These are phyloP conservation scores for Lycaena phlaeas DNA, from an alignment of 2,888 invertebrate genomes.

Conservation along the genomic window DNA sequence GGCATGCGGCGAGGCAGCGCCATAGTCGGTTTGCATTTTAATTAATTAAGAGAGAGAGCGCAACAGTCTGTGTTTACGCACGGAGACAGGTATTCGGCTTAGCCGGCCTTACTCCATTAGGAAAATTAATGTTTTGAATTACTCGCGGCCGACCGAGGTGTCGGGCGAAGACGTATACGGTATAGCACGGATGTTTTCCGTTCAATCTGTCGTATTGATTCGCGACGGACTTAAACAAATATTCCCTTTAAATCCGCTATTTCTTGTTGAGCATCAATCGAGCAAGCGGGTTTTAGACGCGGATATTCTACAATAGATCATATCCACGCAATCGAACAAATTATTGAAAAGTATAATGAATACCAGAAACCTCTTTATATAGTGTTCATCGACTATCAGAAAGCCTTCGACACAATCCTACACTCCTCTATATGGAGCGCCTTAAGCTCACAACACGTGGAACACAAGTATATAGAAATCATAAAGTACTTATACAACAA, in stretches of 20 bases:
- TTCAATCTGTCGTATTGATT: conserved; percentile 8
- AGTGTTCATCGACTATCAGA: no score
- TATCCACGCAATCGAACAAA: no score
- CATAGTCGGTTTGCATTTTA: conserved; percentile 62
- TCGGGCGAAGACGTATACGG: conserved; percentile 29
- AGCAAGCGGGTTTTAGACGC: no score
- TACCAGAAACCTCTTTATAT: no score
- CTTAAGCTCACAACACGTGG: no score
- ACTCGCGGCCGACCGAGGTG: conserved; percentile 34
- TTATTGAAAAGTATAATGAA: no score
- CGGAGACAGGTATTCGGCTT: conserved; percentile 45
- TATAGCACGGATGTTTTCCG: conserved; percentile 14
- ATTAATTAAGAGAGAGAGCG: conserved; percentile 56
- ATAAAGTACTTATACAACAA: no score
- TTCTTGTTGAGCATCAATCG: no score
- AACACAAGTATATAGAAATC: no score
- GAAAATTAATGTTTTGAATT: conserved; percentile 73
- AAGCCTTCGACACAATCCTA: no score
- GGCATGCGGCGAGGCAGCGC: conserved; percentile 25
- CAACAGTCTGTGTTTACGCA: conserved; percentile 58
- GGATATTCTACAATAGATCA: no score
- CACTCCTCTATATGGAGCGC: no score
- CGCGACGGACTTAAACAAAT: conserved; percentile 5
- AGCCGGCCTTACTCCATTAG: conserved; percentile 67
- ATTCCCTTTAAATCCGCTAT: conserved; percentile 7